These are phyloP conservation scores for Zaprionus lachaisei DNA, from an alignment of 1,140 invertebrate species.

Conservation along the genomic window DNA sequence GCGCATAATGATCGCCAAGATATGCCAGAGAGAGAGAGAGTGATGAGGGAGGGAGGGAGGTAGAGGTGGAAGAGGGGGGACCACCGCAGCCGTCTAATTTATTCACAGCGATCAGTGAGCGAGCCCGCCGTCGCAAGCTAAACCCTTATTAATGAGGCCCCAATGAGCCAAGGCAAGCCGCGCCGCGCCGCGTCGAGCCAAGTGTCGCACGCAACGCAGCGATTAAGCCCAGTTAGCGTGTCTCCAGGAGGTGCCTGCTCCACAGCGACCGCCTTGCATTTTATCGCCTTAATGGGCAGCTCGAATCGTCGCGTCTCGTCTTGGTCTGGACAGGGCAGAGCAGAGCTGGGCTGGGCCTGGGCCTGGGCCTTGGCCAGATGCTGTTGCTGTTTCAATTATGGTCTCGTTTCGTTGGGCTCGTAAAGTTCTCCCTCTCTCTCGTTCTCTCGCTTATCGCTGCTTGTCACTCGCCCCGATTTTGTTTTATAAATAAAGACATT, in stretches of 20 bases:
- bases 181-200: conserved; percentile 32
- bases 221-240: conserved; percentile 79
- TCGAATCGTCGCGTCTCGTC: not conserved
- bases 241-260: conserved; percentile 52
- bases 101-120: conserved; percentile 68
- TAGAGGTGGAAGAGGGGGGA: conserved; percentile 44
- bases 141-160: conserved; percentile 80
- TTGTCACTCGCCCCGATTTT: conserved; percentile 77
- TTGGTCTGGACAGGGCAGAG: not conserved
- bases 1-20: conserved; percentile 73
- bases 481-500: conserved; percentile 83
- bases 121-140: conserved; percentile 49
- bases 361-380: conserved; percentile 19
- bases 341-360: not conserved
- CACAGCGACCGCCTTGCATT: conserved; percentile 44
- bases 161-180: conserved; percentile 46
- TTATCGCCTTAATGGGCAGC: conserved; percentile 75
- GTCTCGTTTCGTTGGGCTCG: conserved; percentile 31
- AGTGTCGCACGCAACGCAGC: conserved; percentile 81
- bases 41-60: no score
- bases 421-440: conserved; percentile 23
- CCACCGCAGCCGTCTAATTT: conserved; percentile 77
- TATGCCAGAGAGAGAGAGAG: conserved; percentile 19
- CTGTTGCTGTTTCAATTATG: conserved; percentile 38
- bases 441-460: conserved; percentile 30